Conservation (phyloP, 2,113 vertebrate species). For the Lepidothrix coronata region DNA sequence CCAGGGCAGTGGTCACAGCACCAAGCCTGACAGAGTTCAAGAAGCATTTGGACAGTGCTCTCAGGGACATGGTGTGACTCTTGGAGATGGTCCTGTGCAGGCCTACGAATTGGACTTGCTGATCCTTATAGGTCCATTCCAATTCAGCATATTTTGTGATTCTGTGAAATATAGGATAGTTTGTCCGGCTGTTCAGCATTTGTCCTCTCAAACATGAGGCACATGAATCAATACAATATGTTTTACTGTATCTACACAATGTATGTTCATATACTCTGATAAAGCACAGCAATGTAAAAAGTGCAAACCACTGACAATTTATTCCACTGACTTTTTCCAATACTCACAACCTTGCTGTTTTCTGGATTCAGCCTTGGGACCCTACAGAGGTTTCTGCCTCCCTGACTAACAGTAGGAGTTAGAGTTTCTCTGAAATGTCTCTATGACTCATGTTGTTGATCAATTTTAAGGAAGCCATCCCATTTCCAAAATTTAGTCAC, state of each 20-base stretch:
- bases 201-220: neutral
- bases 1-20: neutral
- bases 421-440: constrained; percentile 39
- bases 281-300: neutral
- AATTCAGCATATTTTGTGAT: neutral
- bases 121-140: neutral
- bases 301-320: neutral
- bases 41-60: neutral
- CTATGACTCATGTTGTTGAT: constrained; percentile 13
- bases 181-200: neutral
- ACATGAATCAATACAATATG: neutral
- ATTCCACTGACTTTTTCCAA: neutral
- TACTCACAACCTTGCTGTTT: neutral
- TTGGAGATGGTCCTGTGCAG: neutral
- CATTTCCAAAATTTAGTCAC: constrained; percentile 66
- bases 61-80: neutral
- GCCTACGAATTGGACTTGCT: neutral
- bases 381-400: neutral
- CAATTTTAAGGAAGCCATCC: constrained; percentile 71
- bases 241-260: neutral
- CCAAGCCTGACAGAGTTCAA: neutral
- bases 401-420: neutral
- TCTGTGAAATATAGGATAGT: neutral
- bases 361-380: neutral
- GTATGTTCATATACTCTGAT: neutral